Conservation (phyloP, 2,797 vertebrate genomes). For the Neosalanx taihuensis region DNA sequence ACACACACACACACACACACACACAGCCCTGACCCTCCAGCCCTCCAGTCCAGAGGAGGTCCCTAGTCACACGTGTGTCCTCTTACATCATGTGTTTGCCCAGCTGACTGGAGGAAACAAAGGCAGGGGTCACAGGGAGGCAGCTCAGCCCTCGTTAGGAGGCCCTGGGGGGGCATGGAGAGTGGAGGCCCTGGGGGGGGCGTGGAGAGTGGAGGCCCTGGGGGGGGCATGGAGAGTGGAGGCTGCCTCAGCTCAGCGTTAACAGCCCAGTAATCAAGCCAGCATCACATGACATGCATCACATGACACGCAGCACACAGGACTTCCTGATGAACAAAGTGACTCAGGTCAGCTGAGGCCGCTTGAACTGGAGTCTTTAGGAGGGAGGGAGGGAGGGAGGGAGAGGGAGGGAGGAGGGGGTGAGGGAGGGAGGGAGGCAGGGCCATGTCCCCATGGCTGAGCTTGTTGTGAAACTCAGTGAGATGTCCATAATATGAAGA, state of each 20-base stretch:
- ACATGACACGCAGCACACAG: too few relatives aligned
- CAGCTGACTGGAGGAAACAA: neutral
- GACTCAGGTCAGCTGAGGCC: too few relatives aligned
- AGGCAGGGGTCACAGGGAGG: neutral
- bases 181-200: too few relatives aligned
- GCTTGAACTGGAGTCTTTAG: too few relatives aligned
- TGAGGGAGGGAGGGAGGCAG: neutral
- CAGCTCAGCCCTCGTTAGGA: neutral
- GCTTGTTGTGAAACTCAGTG: constrained; percentile 43
- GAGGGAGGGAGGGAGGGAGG: neutral
- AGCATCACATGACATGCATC: too few relatives aligned
- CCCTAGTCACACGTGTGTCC: neutral
- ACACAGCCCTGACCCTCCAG: neutral
- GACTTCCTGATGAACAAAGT: too few relatives aligned
- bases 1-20: neutral
- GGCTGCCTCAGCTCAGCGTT: too few relatives aligned
- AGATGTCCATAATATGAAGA: constrained; percentile 15
- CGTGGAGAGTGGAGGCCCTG: too few relatives aligned
- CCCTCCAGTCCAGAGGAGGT: neutral
- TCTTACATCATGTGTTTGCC: neutral
- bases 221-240: too few relatives aligned
- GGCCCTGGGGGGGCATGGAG: neutral
- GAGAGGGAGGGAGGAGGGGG: neutral
- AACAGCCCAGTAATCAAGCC: too few relatives aligned
- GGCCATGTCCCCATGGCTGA: neutral